Conservation (phyloP, 2,888 invertebrate species). For the Tachina grossa region DNA sequence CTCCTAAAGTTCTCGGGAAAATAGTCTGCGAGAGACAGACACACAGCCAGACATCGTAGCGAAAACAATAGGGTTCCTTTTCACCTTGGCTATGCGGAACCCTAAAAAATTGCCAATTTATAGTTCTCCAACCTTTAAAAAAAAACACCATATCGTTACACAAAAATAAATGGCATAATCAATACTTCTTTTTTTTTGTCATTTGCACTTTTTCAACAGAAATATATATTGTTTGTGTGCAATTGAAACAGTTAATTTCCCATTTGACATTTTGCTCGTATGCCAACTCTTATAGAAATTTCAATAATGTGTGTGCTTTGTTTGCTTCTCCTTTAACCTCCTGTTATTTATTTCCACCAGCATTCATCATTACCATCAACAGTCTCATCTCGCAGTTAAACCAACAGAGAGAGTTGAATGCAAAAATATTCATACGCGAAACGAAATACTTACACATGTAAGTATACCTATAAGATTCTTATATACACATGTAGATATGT, state of each 20-base stretch:
- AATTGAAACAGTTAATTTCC: conserved; percentile 67
- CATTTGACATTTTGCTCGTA: conserved; percentile 59
- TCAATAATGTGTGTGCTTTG: conserved; percentile 16
- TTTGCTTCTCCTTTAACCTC: conserved; percentile 51
- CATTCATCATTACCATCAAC: conserved; percentile 31
- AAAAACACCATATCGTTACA: too few species aligned
- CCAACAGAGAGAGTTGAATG: conserved; percentile 36
- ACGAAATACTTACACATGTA: background rate
- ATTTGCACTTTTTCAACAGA: background rate
- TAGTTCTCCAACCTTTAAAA: too few species aligned
- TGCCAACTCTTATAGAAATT: conserved; percentile 48
- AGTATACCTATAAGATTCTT: too few species aligned
- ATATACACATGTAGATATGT: conserved; percentile 26
- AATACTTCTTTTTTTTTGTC: conserved; percentile 28
- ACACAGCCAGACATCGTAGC: too few species aligned
- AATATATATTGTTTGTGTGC: background rate
- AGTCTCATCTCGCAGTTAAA: conserved; percentile 42
- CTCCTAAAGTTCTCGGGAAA: too few species aligned
- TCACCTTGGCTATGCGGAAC: too few species aligned
- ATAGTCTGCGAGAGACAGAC: too few species aligned
- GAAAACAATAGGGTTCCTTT: too few species aligned
- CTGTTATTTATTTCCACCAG: conserved; percentile 17
- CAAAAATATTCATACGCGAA: conserved; percentile 39
- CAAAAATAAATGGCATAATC: conserved; percentile 9
- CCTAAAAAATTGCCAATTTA: too few species aligned